Percentiles rank a stretch among this genome's conserved stretches.
Conservation (phyloP, 1,140 invertebrate species). For the Drosophila malerkotliana region DNA sequence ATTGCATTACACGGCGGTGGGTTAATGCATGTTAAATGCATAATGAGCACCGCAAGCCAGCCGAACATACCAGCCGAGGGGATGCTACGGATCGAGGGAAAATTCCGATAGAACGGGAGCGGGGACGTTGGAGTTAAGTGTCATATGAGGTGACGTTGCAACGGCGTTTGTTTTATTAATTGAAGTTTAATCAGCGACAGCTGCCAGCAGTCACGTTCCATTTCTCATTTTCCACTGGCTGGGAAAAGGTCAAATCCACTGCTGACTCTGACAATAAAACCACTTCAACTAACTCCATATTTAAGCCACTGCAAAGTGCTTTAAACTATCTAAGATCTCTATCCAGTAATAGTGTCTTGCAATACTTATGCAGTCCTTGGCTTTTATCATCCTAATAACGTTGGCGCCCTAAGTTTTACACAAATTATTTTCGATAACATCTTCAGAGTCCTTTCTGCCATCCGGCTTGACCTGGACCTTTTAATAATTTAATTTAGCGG, state of each 20-base stretch:
- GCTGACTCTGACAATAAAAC: conserved; percentile 8
- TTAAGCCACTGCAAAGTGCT: not conserved
- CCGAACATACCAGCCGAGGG: not conserved
- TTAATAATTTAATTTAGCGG: conserved; percentile 72
- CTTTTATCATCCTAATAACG: conserved; percentile 5
- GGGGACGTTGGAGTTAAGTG: conserved; percentile 23
- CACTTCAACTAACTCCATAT: conserved; percentile 9
- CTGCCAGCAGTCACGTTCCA: conserved; percentile 45
- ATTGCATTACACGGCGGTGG: conserved; percentile 73
- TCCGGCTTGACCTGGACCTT: conserved; percentile 27
- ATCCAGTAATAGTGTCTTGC: not conserved
- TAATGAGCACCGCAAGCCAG: conserved; percentile 33
- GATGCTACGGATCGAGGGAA: not conserved
- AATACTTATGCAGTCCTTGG: not conserved
- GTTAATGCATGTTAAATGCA: conserved; percentile 82
- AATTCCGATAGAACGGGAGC: conserved; percentile 1
- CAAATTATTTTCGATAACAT: conserved; percentile 75
- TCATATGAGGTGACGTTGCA: conserved; percentile 56
- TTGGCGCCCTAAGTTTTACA: conserved; percentile 35
- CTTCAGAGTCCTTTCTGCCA: conserved; percentile 15
- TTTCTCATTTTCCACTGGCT: conserved; percentile 8
- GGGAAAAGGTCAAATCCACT: conserved; percentile 35
- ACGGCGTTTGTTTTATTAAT: conserved; percentile 77
- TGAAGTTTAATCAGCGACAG: conserved; percentile 74
- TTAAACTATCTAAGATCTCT: conserved; percentile 12